phyloP scores from a whole-genome alignment of 2,888 invertebrate species.

The Cantharis lateralis region DNA sequence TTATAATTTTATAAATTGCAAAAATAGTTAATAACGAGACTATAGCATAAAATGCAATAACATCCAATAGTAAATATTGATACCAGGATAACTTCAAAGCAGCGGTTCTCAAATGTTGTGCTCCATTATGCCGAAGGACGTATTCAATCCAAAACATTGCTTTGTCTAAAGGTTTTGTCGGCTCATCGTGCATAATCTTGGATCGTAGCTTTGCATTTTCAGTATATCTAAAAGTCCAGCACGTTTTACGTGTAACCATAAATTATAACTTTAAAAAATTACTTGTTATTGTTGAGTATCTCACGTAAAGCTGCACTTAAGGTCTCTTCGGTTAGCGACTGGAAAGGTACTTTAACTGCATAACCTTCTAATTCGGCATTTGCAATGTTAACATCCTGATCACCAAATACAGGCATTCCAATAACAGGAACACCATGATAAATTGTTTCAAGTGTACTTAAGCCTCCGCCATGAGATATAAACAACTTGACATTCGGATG shows the following conservation, averaged over 20 bases:
- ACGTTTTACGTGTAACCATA: neutral
- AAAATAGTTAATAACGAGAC: neutral
- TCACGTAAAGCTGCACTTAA: slow-evolving; percentile 1
- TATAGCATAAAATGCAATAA: slow-evolving; percentile 20
- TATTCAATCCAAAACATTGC: slow-evolving; percentile 43
- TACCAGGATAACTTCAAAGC: slow-evolving; percentile 26
- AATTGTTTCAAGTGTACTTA: slow-evolving; percentile 16
- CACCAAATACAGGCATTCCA: slow-evolving; percentile 12
- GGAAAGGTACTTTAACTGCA: neutral
- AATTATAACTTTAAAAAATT: neutral
- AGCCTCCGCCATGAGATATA: slow-evolving; percentile 18
- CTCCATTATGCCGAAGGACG: slow-evolving; percentile 41
- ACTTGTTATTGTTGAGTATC: slow-evolving; percentile 1
- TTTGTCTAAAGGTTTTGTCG: slow-evolving; percentile 37
- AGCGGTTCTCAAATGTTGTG: slow-evolving; percentile 35
- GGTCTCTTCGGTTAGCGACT: neutral
- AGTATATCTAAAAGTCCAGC: slow-evolving; percentile 32
- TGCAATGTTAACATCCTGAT: slow-evolving; percentile 9
- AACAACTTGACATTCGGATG: slow-evolving; percentile 24
- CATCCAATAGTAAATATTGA: slow-evolving; percentile 43
- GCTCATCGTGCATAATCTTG: slow-evolving; percentile 36
- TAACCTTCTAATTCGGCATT: slow-evolving; percentile 1
- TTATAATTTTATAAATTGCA: neutral
- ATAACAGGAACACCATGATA: slow-evolving; percentile 10
- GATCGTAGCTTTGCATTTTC: slow-evolving; percentile 36